Percentiles rank a stretch among this genome's conserved stretches.
These are phyloP conservation scores for Pantherophis vulpinus DNA, from an alignment of 2,797 vertebrate genomes.

Conservation along the genomic window DNA sequence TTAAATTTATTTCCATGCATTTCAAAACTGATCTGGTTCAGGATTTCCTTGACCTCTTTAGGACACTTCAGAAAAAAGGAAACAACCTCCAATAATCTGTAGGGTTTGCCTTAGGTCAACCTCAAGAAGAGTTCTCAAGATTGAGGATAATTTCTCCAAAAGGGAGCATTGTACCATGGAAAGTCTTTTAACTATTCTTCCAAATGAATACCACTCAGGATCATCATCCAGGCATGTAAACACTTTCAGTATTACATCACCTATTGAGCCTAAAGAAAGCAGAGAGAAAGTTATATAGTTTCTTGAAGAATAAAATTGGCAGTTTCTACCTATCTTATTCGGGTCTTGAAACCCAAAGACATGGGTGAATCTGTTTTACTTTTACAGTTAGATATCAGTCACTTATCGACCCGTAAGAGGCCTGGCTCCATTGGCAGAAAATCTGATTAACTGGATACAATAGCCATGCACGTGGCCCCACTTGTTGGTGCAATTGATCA, in stretches of 20 bases:
- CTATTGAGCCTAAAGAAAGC: no score
- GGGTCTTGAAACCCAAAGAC: not conserved
- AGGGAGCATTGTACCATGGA: no score
- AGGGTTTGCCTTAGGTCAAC: not conserved
- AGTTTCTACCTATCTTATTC: constrained; percentile 36
- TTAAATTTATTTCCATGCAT: not conserved
- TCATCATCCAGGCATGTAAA: no score
- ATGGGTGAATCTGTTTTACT: not conserved
- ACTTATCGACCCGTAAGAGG: constrained; percentile 79
- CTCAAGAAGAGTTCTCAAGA: not conserved
- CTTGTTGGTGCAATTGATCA: constrained; percentile 78
- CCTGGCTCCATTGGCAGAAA: constrained; percentile 80
- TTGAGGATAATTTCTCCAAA: not conserved
- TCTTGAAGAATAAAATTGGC: not conserved
- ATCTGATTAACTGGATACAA: constrained; percentile 84
- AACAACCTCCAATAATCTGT: not conserved
- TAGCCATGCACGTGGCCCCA: constrained; percentile 88
- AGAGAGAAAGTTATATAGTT: no score
- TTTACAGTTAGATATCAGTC: not conserved
- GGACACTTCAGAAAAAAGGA: not conserved
- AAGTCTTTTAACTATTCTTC: not conserved
- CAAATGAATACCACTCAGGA: not conserved
- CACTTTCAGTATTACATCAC: no score
- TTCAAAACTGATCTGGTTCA: not conserved
- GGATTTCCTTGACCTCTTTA: not conserved